phyloP scores from a whole-genome alignment of 2,797 vertebrate species.

The Eospalax fontanierii region DNA sequence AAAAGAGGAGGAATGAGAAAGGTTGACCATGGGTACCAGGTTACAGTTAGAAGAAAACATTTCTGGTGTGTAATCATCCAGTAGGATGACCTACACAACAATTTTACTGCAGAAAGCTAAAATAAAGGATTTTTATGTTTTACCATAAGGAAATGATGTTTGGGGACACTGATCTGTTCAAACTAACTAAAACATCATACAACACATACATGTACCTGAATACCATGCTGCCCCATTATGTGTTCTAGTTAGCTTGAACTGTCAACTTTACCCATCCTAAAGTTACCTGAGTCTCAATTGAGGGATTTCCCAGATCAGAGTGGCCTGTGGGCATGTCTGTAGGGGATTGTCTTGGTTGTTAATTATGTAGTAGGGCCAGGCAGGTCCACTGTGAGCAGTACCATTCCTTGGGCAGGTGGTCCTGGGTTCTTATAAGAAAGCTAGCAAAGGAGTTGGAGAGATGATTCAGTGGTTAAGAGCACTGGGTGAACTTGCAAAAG shows the following conservation, averaged over 20 bases:
- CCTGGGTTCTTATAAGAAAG: not conserved
- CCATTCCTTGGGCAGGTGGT: not conserved
- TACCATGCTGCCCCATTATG: not conserved
- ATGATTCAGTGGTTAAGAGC: no score
- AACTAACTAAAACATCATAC: not conserved
- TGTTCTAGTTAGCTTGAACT: not conserved
- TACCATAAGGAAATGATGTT: not conserved
- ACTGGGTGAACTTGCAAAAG: no score
- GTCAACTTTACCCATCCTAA: not conserved
- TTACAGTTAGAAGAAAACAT: not conserved
- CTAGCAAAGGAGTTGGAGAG: not conserved
- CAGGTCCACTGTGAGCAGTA: not conserved
- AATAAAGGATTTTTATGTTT: not conserved
- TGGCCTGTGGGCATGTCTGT: not conserved
- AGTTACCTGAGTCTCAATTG: not conserved
- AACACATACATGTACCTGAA: no score
- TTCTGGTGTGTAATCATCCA: not conserved
- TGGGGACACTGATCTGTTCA: not conserved
- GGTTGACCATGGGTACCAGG: not conserved
- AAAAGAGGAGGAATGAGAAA: not conserved
- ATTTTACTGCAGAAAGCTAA: not conserved
- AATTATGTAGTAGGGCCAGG: not conserved
- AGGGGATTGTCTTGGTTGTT: not conserved
- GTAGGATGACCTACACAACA: no score
- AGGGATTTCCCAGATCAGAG: not conserved